Conservation (phyloP, 2,797 vertebrate genomes). For the Enteromius viviparus region DNA sequence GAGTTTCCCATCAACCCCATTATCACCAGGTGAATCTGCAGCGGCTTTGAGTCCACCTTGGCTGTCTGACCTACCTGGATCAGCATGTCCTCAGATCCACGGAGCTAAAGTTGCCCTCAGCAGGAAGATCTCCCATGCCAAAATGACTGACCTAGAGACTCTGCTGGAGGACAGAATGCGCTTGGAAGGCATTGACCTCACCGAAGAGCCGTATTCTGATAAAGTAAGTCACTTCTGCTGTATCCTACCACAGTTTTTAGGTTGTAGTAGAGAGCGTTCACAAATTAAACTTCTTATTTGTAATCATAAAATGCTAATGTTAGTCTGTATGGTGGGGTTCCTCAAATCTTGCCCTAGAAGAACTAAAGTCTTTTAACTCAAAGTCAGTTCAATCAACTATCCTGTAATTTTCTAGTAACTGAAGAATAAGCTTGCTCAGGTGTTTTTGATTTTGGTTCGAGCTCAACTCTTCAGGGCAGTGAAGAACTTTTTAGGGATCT, state of each 20-base stretch:
- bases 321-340: not conserved
- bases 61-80: constrained; percentile 82
- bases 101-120: constrained; percentile 79
- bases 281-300: not conserved
- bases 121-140: constrained; percentile 83
- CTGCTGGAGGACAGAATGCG: constrained; percentile 87
- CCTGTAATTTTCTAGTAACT: not conserved
- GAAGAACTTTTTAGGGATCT: not conserved
- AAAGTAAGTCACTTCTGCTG: constrained; percentile 79
- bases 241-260: not conserved
- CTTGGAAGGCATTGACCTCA: constrained; percentile 92
- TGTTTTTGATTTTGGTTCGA: not conserved
- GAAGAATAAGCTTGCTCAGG: not conserved
- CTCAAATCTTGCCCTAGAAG: not conserved
- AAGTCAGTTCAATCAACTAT: not conserved
- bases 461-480: not conserved
- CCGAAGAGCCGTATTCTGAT: constrained; percentile 95
- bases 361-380: not conserved
- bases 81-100: constrained; percentile 80
- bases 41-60: constrained; percentile 82
- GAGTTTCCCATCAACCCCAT: constrained; percentile 55
- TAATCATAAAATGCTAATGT: not conserved
- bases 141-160: constrained; percentile 85
- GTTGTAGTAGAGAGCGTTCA: not conserved
- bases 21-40: constrained; percentile 69